Conservation (phyloP, 35 echinoderm and acorn worm genomes). For the Amphiura filiformis region DNA sequence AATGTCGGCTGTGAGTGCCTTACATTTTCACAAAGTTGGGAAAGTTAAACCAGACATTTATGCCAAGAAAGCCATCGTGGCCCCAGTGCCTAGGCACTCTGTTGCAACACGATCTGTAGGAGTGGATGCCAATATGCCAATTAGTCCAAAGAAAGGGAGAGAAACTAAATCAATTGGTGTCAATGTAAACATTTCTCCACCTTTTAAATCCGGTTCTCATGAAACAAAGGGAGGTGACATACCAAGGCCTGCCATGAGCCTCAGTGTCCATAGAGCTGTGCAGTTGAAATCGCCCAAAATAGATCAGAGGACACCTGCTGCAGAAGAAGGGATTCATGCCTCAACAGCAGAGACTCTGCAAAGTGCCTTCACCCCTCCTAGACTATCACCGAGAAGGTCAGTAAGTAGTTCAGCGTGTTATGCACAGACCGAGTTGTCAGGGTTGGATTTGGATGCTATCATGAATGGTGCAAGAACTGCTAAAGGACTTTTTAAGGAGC, state of each 20-base stretch:
- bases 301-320: too few species aligned
- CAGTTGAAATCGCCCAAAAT: not conserved
- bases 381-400: not conserved
- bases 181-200: conserved; percentile 21
- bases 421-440: not conserved
- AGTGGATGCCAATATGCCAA: conserved; percentile 34
- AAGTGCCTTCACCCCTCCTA: not conserved
- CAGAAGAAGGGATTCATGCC: not conserved
- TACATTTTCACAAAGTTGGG: conserved; percentile 25
- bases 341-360: not conserved
- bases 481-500: not conserved
- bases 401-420: not conserved
- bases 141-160: conserved; percentile 1
- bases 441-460: not conserved
- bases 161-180: conserved; percentile 61
- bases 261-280: not conserved
- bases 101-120: conserved; percentile 55
- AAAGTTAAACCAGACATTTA: conserved; percentile 19
- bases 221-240: not conserved
- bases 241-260: not conserved
- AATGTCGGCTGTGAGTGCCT: conserved; percentile 32
- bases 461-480: not conserved
- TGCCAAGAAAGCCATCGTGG: conserved; percentile 56
- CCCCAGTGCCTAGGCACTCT: conserved; percentile 40
- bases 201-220: not conserved